Base-by-base conservation (phyloP, 2,113 vertebrate species). In the Melanotaenia duboulayi region DNA sequence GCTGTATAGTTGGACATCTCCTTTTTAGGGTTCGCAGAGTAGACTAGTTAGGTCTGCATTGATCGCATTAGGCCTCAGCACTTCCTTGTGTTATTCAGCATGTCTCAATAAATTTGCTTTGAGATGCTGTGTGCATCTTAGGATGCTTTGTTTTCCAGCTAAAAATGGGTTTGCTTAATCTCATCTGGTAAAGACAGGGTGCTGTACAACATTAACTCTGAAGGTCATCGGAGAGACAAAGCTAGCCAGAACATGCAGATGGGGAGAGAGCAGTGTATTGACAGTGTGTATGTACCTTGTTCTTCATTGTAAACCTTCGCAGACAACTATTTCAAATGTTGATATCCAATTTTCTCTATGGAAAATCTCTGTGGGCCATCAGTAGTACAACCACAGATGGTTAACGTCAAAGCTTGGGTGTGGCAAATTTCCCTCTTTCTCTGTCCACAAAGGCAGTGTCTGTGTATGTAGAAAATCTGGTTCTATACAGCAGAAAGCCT, bases 121-220 rank as follows among this genome's bases (percentile, higher is more conserved):
- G 50, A 73, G 49, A 67, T 69, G 72, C 54, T 62, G 25, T 60
- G 28, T 44, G 11, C 14, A 22, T 84, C 51, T 80, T 67, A 59
- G 42, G 55, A 75, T 59, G 66, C 57, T 80, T 78, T 80, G 74
- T 81, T 48, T 74, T 70, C 25, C 54, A 56, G 70, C 42, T 82
- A 76, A 86, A 87, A 87, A 66, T 56, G 70, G 50, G 61, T 74
- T 80, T 44, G 24, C 4, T 48, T 55, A 24, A 82, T 87, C 55
- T 65, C 50, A 71, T 85, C 66, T 80, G 59, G 32, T 32, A 51
- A 69, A 58, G 61, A 48, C 51, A 28, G 58, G 39, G n/a, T 61
- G 52, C 70, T 0, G 58, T 25, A 11, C 24, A 39, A 23, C 61
- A 20, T 74, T 80, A 81, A 77, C 65, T 57, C 46, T 42, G 4